These are phyloP conservation scores for Sapayoa aenigma DNA, from an alignment of 2,113 vertebrate genomes.

Conservation along the genomic window DNA sequence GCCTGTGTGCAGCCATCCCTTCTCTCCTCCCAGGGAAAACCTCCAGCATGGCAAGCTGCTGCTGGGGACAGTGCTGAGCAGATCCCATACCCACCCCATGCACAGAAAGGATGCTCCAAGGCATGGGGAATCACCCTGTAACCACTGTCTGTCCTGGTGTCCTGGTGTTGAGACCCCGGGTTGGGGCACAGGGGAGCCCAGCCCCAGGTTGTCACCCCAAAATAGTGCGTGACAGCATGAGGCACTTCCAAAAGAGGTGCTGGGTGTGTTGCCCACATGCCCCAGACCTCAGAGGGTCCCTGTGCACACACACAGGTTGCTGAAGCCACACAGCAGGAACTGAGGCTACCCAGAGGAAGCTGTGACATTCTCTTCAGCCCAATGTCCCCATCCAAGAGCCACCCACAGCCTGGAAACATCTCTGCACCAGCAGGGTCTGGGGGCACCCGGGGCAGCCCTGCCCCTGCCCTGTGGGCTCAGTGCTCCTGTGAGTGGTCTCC, in stretches of 20 bases:
- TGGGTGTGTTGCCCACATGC: fast-evolving
- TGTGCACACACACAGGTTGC: fast-evolving
- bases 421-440: background rate
- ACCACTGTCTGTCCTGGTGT: background rate
- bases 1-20: background rate
- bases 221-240: fast-evolving
- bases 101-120: background rate
- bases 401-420: background rate
- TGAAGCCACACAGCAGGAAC: background rate
- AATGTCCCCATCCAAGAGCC: background rate
- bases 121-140: background rate
- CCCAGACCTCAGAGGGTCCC: background rate
- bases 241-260: background rate
- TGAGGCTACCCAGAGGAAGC: background rate
- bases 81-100: fast-evolving
- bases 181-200: background rate
- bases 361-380: background rate
- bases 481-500: fast-evolving
- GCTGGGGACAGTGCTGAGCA: background rate
- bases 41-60: background rate
- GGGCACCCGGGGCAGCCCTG: background rate
- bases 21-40: background rate
- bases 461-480: background rate
- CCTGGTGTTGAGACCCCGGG: background rate
- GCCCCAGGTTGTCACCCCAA: background rate